Base-by-base conservation (phyloP, 2,797 vertebrate genomes). In the Cynopterus sphinx region DNA sequence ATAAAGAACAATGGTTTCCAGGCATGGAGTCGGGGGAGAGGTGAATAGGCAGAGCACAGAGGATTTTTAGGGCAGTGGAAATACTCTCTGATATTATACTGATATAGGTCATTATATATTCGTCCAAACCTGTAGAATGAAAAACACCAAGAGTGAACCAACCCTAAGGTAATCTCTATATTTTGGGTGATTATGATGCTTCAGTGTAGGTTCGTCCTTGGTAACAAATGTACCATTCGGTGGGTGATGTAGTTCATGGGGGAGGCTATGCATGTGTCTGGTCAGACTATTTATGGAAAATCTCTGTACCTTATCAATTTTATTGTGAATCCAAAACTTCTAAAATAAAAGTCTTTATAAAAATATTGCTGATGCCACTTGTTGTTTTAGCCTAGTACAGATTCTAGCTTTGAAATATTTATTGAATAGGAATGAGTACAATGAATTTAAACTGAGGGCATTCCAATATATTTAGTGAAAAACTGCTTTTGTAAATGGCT, bases 381-480 rank as follows among this genome's bases (percentile, higher is more conserved):
- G 21, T 9, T 79, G 88, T 43, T 91, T 81, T 65, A 95, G 39
- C 43, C 46, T 75, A 87, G 49, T 33, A 77, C 9, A 63, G 31
- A 84, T 21, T 73, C 24, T 95, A 77, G 16, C 77, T 93, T 46
- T 84, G 39, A 92, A 90, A 46, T 88, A 3, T 96, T 93, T 71
- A 89, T 81, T 87, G 21, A 96, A 79, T 89, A 55, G 43, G 17
- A 86, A n/a, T 36, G 43, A 86, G 7, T 75, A 88, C 57, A 94
- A 12, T 94, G 39, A 94, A 73, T 87, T 46, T 86, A 73, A 92
- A 81, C 39, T 51, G 71, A 94, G 39, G 31, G 1, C 68, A 90
- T 84, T 71, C 49, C 10, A 68, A 9, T 86, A 16, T 81, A 36
- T 94, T 96, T 96, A 81, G 31, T 94, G n/a, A 90, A 87, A 94